Percentiles rank a stretch among this genome's conserved stretches.
These are phyloP conservation scores for Dicyrtoma fusca DNA, from an alignment of 2,888 invertebrate species.

Conservation along the genomic window DNA sequence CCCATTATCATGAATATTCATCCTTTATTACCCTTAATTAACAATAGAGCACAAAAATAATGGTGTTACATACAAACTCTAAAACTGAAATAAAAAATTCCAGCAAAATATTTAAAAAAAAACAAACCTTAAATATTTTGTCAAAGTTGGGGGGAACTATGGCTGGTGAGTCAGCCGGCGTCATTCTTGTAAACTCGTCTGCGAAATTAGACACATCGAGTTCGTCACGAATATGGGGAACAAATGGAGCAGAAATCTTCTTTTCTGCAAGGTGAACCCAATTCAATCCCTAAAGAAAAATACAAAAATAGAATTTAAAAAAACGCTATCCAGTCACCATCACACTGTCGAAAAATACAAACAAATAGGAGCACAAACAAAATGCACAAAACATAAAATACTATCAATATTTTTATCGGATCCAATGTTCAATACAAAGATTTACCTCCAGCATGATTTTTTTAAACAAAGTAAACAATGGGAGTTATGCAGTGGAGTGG, in stretches of 20 bases:
- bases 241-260: slow-evolving; percentile 82
- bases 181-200: slow-evolving; percentile 92
- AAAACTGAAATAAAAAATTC: neutral
- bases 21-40: neutral
- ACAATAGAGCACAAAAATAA: too few species aligned
- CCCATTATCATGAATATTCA: neutral
- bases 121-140: slow-evolving; percentile 78
- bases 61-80: neutral
- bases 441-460: too few species aligned
- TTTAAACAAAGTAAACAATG: too few species aligned
- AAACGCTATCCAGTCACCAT: neutral
- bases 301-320: neutral
- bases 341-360: neutral
- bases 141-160: slow-evolving; percentile 82
- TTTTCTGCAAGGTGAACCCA: slow-evolving; percentile 82
- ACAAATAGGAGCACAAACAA: neutral
- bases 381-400: neutral
- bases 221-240: slow-evolving; percentile 81
- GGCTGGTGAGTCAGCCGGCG: slow-evolving; percentile 88
- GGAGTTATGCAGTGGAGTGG: too few species aligned
- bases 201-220: slow-evolving; percentile 95
- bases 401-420: too few species aligned
- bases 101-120: neutral
- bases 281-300: slow-evolving; percentile 66
- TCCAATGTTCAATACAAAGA: too few species aligned